A percentile compares a stretch with the other conserved stretches of the same genome.
phyloP scores from a whole-genome alignment of 2,888 invertebrate species.

The Acanthoscelides obtectus region DNA sequence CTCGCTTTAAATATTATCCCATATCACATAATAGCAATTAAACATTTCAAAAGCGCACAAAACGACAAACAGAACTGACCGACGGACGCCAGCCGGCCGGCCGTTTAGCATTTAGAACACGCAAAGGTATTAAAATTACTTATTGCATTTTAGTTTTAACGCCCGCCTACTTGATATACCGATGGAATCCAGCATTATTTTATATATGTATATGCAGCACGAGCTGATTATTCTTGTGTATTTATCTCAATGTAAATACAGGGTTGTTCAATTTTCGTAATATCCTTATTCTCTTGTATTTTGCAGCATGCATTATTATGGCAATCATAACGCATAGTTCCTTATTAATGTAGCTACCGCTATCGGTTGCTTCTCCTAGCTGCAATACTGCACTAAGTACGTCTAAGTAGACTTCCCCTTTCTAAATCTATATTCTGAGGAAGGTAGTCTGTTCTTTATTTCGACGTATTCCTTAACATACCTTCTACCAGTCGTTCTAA shows the following conservation, averaged over 20 bases:
- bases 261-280: too few relatives aligned
- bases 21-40: slow-evolving; percentile 1
- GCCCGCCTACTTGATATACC: slow-evolving; percentile 8
- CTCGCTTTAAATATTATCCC: not conserved
- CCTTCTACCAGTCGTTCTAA: too few relatives aligned
- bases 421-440: too few relatives aligned
- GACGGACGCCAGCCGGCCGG: slow-evolving; percentile 10
- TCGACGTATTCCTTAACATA: too few relatives aligned
- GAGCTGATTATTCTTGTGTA: not conserved
- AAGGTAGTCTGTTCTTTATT: too few relatives aligned
- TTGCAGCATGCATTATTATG: too few relatives aligned
- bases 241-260: not conserved
- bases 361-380: too few relatives aligned
- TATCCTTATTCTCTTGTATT: too few relatives aligned
- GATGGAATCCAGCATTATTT: not conserved
- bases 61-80: slow-evolving; percentile 6
- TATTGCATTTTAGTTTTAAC: slow-evolving; percentile 22
- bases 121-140: slow-evolving; percentile 23
- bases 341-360: too few relatives aligned
- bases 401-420: too few relatives aligned
- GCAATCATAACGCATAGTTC: too few relatives aligned
- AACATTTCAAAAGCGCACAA: not conserved
- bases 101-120: slow-evolving; percentile 18
- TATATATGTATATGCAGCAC: not conserved
- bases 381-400: too few relatives aligned